Evolutionary conservation across 2,797 vertebrate species (phyloP).

Genomic region (Bufotes viridis): DNA sequence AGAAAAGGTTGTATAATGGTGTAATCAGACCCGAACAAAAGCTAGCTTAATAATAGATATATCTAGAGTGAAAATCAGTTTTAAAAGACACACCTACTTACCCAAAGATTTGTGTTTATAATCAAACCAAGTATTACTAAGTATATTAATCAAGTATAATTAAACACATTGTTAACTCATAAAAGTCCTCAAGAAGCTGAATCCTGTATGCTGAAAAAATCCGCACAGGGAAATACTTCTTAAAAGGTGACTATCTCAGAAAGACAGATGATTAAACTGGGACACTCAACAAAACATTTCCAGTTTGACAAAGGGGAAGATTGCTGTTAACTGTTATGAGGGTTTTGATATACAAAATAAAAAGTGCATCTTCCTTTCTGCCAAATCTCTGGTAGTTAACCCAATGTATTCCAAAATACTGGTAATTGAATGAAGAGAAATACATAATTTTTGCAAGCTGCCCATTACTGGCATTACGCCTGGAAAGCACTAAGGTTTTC

Average conservation of each 20-base stretch:
- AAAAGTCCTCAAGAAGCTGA: not conserved
- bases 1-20: constrained; percentile 2
- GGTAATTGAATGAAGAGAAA: not conserved
- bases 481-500: constrained; percentile 11
- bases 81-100: constrained; percentile 48
- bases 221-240: not conserved
- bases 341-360: constrained; percentile 7
- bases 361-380: constrained; percentile 29
- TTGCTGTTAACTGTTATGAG: not conserved
- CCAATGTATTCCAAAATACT: constrained; percentile 26
- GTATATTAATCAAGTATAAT: constrained; percentile 39
- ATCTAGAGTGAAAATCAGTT: constrained; percentile 33
- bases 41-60: constrained; percentile 35
- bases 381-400: not conserved
- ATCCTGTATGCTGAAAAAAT: constrained; percentile 22
- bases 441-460: not conserved
- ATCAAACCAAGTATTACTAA: constrained; percentile 39
- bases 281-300: constrained; percentile 14
- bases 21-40: constrained; percentile 34
- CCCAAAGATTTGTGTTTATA: constrained; percentile 27
- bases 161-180: constrained; percentile 22
- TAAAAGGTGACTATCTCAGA: constrained; percentile 7
- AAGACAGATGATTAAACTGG: not conserved
- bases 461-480: not conserved
- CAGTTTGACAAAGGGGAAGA: not conserved